Evolutionary conservation across 1,140 invertebrate genomes (phyloP), one percentile per base, ranked within the genome.

Genomic region (Alviniconcha marisindica): DNA sequence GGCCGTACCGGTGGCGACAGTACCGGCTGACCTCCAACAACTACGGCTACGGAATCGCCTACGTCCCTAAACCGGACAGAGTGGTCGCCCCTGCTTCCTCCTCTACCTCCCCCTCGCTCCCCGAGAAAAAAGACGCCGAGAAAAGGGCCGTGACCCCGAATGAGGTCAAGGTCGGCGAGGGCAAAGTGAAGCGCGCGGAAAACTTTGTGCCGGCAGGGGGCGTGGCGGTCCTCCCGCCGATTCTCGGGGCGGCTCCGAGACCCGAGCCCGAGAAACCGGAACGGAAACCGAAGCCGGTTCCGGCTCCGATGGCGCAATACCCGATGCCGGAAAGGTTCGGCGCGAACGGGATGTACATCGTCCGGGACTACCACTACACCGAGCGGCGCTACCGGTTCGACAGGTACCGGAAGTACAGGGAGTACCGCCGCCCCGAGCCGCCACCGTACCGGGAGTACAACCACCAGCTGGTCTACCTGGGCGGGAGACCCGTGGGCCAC

Each of bases 261-360:
- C 18, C 71, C 28, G 71, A 74, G n/a, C n/a, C n/a, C n/a, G n/a
- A n/a, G n/a, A 63, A 63, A 24, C 60, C 60, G 4, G 60, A 7
- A 4, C 7, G 44, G 44, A 48, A 48, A 48, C 5, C 7, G 10
- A 63, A 31, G 24, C 24, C 24, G 10, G 51, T 54, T 24, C 51
- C 24, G 12, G 24, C 24, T 54, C 51, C 51, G 51, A 54, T 24
- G 51, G 5, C 44, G 5, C 44, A 18, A 48, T 48, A 48, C 44
- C 7, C 44, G 7, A 5, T 48, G 44, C 18, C 44, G 7, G 44
- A 48, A 10, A 48, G 18, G 44, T 48, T 48, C 24, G 60, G 24
- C 60, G 15, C 15, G 18, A 76, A 51, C 73, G 73, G 42, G n/a
- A n/a, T 76, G 42, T 76, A 76, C 73, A 76, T 28, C 5, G 42